phyloP scores from a whole-genome alignment of 2,113 vertebrate genomes.

The Corythaeola cristata region DNA sequence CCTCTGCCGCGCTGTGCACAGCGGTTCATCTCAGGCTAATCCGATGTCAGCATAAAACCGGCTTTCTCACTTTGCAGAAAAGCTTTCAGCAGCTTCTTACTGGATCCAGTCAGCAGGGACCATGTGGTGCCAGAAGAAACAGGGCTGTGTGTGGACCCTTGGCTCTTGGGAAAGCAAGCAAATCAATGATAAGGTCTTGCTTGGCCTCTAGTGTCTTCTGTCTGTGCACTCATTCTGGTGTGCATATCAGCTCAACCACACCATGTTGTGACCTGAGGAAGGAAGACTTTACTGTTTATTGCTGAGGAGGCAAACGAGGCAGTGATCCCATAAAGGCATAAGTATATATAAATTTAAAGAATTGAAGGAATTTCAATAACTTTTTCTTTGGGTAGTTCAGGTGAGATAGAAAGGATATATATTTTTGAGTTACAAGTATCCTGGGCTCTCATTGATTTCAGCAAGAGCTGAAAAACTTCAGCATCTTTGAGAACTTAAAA shows the following conservation, averaged over 20 bases:
- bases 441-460: not conserved
- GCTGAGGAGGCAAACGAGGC: not conserved
- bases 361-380: not conserved
- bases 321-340: not conserved
- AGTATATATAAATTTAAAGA: not conserved
- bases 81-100: not conserved
- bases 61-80: not conserved
- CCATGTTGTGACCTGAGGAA: not conserved
- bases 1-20: not conserved
- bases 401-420: not conserved
- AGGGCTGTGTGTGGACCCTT: not conserved
- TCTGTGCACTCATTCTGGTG: not conserved
- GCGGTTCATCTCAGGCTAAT: not conserved
- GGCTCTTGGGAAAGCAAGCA: not conserved
- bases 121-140: not conserved
- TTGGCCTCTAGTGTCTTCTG: not conserved
- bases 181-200: not conserved
- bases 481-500: not conserved
- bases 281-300: not conserved
- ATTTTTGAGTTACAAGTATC: not conserved
- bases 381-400: not conserved
- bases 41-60: slow-evolving; percentile 22
- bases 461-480: not conserved
- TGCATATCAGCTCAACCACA: not conserved
- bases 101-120: not conserved